Percentiles rank a stretch among this genome's conserved stretches.
Conservation (phyloP, 2,797 vertebrate species). For the Argentina silus region DNA sequence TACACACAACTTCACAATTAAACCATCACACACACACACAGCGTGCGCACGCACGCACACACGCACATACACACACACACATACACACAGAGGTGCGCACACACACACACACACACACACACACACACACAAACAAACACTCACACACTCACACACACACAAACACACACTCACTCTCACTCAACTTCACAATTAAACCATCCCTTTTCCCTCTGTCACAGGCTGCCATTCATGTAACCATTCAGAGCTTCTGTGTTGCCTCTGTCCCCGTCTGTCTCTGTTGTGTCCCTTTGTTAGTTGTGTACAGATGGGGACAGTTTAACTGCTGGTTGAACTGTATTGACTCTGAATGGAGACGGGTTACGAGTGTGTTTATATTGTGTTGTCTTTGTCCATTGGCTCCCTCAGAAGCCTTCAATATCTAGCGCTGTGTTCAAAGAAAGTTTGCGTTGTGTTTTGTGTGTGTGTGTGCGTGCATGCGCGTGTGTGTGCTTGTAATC, state of each 20-base stretch:
- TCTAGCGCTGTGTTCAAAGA: no score
- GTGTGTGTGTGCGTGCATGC: no score
- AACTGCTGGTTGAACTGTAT: conserved; percentile 57
- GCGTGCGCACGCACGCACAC: background rate
- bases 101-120: conserved; percentile 25
- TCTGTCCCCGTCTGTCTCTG: conserved; percentile 39
- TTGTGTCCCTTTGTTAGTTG: conserved; percentile 56
- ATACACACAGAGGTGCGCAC: background rate
- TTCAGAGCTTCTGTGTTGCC: conserved; percentile 54
- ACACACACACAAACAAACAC: conserved; percentile 19
- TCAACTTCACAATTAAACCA: conserved; percentile 69
- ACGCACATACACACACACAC: background rate
- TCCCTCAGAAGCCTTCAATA: background rate
- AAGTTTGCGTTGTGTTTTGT: conserved; percentile 38
- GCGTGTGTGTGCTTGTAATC: background rate
- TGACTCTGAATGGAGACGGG: conserved; percentile 54
- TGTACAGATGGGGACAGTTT: conserved; percentile 57
- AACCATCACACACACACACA: conserved; percentile 6
- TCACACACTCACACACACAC: background rate
- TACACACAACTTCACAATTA: background rate
- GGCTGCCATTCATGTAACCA: conserved; percentile 56
- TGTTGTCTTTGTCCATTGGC: conserved; percentile 44
- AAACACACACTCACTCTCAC: conserved; percentile 34
- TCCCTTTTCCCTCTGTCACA: conserved; percentile 61
- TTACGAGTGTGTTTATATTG: conserved; percentile 54